These are phyloP conservation scores for Leptinotarsa defecta DNA, from an alignment of 1,140 invertebrate genomes.

Conservation along the genomic window DNA sequence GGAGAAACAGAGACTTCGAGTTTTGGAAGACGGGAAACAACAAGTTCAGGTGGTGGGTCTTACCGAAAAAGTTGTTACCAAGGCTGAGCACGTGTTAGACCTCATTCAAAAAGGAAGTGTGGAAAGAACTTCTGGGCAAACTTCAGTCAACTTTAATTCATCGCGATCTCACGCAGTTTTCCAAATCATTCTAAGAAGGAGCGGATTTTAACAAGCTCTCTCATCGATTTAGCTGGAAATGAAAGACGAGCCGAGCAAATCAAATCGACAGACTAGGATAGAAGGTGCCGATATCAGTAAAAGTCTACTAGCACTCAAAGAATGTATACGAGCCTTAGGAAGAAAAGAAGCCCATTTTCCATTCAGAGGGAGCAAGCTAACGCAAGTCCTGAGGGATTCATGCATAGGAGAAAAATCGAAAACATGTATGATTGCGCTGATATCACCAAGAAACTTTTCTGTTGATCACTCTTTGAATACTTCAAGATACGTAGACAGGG, in stretches of 20 bases:
- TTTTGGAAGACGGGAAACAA: constrained; percentile 90
- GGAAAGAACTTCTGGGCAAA: constrained; percentile 87
- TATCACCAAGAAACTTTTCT: constrained; percentile 91
- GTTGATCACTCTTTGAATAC: constrained; percentile 99
- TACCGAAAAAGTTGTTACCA: constrained; percentile 82
- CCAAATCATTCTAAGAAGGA: constrained; percentile 76
- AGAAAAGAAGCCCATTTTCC: constrained; percentile 94
- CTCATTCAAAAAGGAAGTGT: constrained; percentile 83
- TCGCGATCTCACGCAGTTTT: constrained; percentile 95
- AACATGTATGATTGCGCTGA: constrained; percentile 99
- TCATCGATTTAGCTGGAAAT: constrained; percentile 98
- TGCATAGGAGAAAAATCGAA: constrained; percentile 98
- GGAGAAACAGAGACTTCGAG: constrained; percentile 85
- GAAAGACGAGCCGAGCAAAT: constrained; percentile 97
- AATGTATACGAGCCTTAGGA: constrained; percentile 96
- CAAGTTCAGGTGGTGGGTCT: constrained; percentile 93
- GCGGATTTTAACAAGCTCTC: constrained; percentile 78
- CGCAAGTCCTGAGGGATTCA: constrained; percentile 96
- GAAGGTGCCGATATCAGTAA: constrained; percentile 99
- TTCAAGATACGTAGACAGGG: constrained; percentile 91
- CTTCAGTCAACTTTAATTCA: constrained; percentile 92
- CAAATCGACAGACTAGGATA: constrained; percentile 94
- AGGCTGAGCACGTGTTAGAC: constrained; percentile 83
- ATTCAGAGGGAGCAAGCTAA: constrained; percentile 96
- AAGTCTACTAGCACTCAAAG: constrained; percentile 93